Conservation (phyloP, 2,113 vertebrate species). For the Charina bottae region DNA sequence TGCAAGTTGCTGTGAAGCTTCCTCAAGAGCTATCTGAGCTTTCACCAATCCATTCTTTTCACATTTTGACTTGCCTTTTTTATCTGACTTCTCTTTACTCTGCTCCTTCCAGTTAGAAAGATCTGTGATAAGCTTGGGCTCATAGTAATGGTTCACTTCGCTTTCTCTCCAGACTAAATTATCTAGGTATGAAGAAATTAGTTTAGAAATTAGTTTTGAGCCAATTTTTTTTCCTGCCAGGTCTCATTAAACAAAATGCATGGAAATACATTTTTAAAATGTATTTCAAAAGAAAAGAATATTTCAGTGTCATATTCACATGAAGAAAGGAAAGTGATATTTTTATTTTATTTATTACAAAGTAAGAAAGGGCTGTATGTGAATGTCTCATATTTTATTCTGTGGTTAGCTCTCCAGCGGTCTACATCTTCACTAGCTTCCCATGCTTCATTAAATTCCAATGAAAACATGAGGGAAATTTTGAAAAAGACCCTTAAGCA, state of each 20-base stretch:
- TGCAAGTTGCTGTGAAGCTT: constrained; percentile 85
- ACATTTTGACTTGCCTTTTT: constrained; percentile 97
- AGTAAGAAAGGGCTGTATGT: too few species aligned
- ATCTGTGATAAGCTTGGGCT: constrained; percentile 99
- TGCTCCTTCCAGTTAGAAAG: constrained; percentile 99
- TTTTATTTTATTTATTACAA: too few species aligned
- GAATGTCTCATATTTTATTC: too few species aligned
- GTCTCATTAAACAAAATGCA: background rate
- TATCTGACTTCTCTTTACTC: constrained; percentile 93
- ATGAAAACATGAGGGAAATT: too few species aligned
- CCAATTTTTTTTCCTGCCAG: background rate
- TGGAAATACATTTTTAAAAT: background rate
- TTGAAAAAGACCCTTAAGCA: too few species aligned
- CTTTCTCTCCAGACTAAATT: constrained; percentile 97
- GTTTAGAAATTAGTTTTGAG: background rate
- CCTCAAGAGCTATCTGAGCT: constrained; percentile 92
- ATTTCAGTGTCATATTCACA: too few species aligned
- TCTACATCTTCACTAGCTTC: too few species aligned
- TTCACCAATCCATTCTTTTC: constrained; percentile 98
- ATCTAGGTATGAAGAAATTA: constrained; percentile 94
- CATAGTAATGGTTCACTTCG: constrained; percentile 99
- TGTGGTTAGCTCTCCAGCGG: too few species aligned
- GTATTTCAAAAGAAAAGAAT: too few species aligned
- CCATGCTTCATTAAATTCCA: too few species aligned
- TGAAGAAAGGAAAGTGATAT: too few species aligned